Conservation (phyloP, 2,797 vertebrate genomes). For the Cebuella pygmaea region DNA sequence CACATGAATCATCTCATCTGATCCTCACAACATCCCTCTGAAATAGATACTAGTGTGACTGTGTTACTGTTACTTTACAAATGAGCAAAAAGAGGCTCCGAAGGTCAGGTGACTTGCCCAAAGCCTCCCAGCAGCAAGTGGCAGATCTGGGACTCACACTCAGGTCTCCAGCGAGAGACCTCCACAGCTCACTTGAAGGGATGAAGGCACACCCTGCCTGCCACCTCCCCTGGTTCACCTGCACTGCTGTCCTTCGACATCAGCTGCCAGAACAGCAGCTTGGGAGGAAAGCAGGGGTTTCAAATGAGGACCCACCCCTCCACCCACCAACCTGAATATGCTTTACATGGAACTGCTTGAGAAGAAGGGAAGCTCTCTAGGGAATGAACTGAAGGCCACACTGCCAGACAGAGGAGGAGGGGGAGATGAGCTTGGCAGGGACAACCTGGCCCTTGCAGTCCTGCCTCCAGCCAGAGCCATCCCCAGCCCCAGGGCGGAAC, state of each 20-base stretch:
- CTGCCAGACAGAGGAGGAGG: constrained; percentile 22
- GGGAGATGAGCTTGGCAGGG: not conserved
- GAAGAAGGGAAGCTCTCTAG: not conserved
- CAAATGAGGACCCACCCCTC: not conserved
- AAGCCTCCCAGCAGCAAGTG: not conserved
- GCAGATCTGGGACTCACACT: not conserved
- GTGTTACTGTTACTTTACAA: not conserved
- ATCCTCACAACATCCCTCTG: not conserved
- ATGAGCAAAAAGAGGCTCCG: constrained; percentile 14
- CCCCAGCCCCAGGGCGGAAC: not conserved
- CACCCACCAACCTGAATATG: not conserved
- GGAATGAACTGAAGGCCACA: not conserved
- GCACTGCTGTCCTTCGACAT: not conserved
- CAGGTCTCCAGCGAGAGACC: not conserved
- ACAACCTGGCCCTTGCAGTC: not conserved
- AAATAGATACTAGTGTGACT: not conserved
- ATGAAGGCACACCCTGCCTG: not conserved
- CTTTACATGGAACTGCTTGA: not conserved
- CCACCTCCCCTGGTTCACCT: not conserved
- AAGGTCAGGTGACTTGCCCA: not conserved
- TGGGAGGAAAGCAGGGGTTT: not conserved
- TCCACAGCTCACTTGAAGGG: not conserved
- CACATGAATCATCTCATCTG: not conserved
- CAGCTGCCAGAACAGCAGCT: not conserved
- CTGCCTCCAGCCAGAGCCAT: not conserved